Conservation (phyloP, 2,888 invertebrate species). For the Diachrysia chrysitis region DNA sequence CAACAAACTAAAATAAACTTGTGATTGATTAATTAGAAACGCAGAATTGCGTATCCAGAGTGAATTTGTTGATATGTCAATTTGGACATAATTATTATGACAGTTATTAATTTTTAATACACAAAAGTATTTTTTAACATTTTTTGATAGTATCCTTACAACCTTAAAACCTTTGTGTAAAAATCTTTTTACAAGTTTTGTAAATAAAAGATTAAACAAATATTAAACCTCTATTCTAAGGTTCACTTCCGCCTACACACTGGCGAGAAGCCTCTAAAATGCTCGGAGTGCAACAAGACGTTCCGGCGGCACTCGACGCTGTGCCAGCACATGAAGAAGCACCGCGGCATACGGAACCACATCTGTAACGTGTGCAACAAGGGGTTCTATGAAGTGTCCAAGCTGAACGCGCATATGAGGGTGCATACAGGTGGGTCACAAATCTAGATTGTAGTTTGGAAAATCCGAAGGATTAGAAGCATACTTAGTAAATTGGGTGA, state of each 20-base stretch:
- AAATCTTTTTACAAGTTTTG: no score
- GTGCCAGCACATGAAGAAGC: constrained; percentile 88
- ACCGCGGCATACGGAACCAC: constrained; percentile 86
- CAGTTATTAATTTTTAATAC: background rate
- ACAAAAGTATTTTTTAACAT: background rate
- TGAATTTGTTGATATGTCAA: background rate
- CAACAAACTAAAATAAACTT: background rate
- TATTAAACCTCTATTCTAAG: constrained; percentile 55
- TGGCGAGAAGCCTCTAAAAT: constrained; percentile 86
- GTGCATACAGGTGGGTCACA: constrained; percentile 81
- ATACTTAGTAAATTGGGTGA: no score
- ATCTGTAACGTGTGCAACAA: constrained; percentile 83
- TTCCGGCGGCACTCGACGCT: constrained; percentile 87
- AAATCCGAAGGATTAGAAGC: no score
- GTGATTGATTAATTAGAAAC: background rate
- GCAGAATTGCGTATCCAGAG: background rate
- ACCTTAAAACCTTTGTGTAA: no score
- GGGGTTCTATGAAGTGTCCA: constrained; percentile 87
- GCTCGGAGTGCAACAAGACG: constrained; percentile 85
- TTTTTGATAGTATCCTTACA: no score
- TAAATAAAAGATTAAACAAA: no score
- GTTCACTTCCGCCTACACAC: constrained; percentile 87
- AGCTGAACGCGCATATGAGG: constrained; percentile 86
- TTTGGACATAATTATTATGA: constrained; percentile 4
- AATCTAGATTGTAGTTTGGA: background rate